Conservation (phyloP, 2,888 invertebrate genomes). For the Volucella bombylans region DNA sequence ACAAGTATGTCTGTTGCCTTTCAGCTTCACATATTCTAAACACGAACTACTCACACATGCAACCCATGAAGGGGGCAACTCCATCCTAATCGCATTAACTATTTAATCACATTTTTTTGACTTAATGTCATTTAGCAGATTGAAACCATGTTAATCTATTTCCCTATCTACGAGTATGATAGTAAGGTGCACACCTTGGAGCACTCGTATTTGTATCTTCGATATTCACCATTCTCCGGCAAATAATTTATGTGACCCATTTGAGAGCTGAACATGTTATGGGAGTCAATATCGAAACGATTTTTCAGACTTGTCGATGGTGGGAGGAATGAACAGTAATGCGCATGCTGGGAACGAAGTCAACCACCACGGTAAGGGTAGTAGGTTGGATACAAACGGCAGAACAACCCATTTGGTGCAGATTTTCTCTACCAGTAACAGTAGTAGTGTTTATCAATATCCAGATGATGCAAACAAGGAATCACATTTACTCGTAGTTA, state of each 20-base stretch:
- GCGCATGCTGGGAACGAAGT: constrained; percentile 57
- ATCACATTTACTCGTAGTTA: constrained; percentile 64
- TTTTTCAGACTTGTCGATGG: constrained; percentile 33
- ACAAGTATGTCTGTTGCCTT: background rate
- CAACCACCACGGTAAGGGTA: constrained; percentile 33
- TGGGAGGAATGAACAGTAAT: constrained; percentile 45
- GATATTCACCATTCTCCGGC: background rate
- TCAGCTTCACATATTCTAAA: background rate
- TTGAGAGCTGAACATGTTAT: constrained; percentile 48
- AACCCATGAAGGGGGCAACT: background rate
- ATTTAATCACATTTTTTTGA: constrained; percentile 16
- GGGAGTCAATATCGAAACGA: constrained; percentile 48
- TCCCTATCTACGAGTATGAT: no score
- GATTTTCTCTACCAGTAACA: constrained; percentile 18
- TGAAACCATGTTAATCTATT: background rate
- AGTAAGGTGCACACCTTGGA: constrained; percentile 1
- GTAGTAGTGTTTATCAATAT: constrained; percentile 52
- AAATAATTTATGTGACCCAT: constrained; percentile 52
- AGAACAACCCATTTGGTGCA: constrained; percentile 49
- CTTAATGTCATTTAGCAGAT: constrained; percentile 7
- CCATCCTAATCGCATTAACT: background rate
- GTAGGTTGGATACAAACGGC: constrained; percentile 7
- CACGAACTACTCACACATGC: background rate
- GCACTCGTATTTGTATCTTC: background rate
- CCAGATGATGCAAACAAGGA: constrained; percentile 38